These are phyloP conservation scores for Labeo rohita DNA, from an alignment of 2,113 vertebrate species.

Conservation along the genomic window DNA sequence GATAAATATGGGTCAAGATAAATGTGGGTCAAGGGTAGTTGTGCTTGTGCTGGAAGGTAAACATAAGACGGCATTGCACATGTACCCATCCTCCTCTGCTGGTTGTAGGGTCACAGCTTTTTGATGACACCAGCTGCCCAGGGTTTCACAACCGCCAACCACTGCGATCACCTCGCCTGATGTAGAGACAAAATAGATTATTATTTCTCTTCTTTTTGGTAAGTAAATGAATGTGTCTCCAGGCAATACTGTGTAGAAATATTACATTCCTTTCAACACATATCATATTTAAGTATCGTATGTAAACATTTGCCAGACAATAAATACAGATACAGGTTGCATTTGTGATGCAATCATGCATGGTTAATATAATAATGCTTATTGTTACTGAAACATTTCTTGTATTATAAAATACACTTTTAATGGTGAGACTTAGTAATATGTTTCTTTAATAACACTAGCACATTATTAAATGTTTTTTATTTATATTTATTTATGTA, in stretches of 20 bases:
- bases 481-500: too few species aligned
- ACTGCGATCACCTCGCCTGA: conserved; percentile 91
- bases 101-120: conserved; percentile 80
- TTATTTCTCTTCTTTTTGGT: background rate
- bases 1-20: too few species aligned
- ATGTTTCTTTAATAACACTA: background rate
- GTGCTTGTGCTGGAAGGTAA: background rate
- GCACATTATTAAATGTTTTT: too few species aligned
- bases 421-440: background rate
- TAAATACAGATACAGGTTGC: background rate
- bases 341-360: background rate
- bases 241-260: background rate
- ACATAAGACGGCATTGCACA: background rate
- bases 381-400: background rate
- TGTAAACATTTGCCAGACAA: background rate
- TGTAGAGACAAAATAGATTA: conserved; percentile 6
- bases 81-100: conserved; percentile 74
- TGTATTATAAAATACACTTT: background rate
- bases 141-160: conserved; percentile 85
- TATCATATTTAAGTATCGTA: background rate
- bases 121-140: conserved; percentile 89
- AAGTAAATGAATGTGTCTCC: background rate
- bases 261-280: background rate
- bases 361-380: background rate
- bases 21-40: background rate